Base-by-base conservation (phyloP, 2,113 vertebrate species). In the Larimichthys crocea region DNA sequence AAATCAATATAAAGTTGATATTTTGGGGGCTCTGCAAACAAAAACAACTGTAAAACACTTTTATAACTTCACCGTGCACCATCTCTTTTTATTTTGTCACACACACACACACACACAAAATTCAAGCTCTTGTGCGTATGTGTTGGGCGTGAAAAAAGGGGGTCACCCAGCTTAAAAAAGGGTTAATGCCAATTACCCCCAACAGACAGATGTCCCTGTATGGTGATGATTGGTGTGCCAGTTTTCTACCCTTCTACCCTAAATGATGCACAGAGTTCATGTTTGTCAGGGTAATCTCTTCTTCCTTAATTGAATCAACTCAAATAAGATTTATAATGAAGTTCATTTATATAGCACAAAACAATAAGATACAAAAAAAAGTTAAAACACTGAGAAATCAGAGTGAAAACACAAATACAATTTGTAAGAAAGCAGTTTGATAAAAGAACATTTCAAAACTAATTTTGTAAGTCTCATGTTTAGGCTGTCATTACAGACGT, bases 141-240 rank as follows among this genome's bases (percentile, higher is more conserved):
- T 83, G 83, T 64, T 84, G 83, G 84, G 16, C 57, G 24, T 82
- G 46, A 85, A 89, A 84, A 81, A 86, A 88, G 55, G 85, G 86
- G 91, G 90, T 84, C 86, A 65, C 59, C 59, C 65, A 20, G 69
- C 68, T 84, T 71, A 79, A 89, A 46, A 40, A 76, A 64, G 74
- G 91, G 90, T 92, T 88, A 92, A 93, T 90, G 92, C 90, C 88
- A 94, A 93, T 94, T 91, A 92, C 31, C 68, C 35, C 63, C 20
- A 14, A 70, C 49, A 72, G 82, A 74, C 88, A 92, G 88, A 89
- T 90, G 90, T 84, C 77, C 59, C 69, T 29, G 49, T 53, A 63
- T 16, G 22, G 57, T 56, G 62, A 46, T 57, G 48, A 68, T 67
- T 8, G 35, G 62, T 87, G 90, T 87, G 87, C 88, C 87, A 89